Evolutionary conservation across 2,797 vertebrate species (phyloP), one percentile per base, ranked within the genome.

Genomic region (Miichthys miiuy): DNA sequence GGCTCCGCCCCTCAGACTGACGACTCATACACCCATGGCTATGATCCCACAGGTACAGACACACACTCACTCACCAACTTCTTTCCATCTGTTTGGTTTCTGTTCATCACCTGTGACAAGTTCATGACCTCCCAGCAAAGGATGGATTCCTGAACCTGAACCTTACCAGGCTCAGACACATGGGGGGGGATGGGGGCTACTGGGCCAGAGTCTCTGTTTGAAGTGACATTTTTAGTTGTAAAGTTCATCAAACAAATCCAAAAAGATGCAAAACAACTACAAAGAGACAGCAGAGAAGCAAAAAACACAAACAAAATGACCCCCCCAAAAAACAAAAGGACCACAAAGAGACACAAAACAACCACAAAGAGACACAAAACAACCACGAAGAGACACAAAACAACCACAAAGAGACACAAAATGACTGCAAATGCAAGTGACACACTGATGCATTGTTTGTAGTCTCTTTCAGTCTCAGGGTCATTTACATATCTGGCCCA

Each of bases 21-120:
- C 11, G 88, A 92, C 86, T 86, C 91, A 11, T 89, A 88, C 86
- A 87, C 85, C 44, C 80, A 83, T 16, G 88, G 86, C 77, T 84
- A 81, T 78, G 89, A 91, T 46, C 86, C 81, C 47, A 21, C 89
- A 92, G 91, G 91, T 93, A 93, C 56, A 80, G 21, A 34, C 57
- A 54, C 47, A 69, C 48, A 57, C 41, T 23, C 48, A 25, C 47
- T 10, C 61, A 67, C 55, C 38, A 46, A 42, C 54, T 10, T 71
- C 58, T 48, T 27, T 12, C 23, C 5, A 34, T 46, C 10, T 46
- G 2, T 66, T 74, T 44, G 21, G 20, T 67, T 27, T 75, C 23
- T 61, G 17, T 62, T 54, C 44, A 56, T 20, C 47, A 50, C 56
- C 34, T 67, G 20, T 61, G 52, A 62, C 52, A 51, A 34, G 8